These are phyloP conservation scores for Xiphias gladius DNA, from an alignment of 2,113 vertebrate species.

Conservation along the genomic window DNA sequence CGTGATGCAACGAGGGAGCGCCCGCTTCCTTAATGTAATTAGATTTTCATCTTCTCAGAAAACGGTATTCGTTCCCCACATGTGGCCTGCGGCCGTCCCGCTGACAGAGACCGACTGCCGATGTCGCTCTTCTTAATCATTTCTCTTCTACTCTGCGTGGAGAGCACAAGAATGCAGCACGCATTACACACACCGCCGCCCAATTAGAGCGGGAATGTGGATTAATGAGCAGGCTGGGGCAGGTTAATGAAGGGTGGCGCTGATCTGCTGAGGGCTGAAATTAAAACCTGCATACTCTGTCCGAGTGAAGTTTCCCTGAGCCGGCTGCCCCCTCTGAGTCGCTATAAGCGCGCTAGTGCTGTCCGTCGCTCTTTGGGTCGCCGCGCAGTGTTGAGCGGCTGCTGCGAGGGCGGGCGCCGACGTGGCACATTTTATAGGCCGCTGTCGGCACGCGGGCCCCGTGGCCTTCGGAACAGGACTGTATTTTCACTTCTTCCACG, in stretches of 20 bases:
- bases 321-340: not conserved
- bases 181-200: slow-evolving; percentile 40
- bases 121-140: slow-evolving; percentile 40
- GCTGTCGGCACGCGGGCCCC: not conserved
- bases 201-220: slow-evolving; percentile 66
- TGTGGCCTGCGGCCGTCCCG: not conserved
- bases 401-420: not conserved
- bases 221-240: slow-evolving; percentile 67
- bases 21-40: slow-evolving; percentile 29
- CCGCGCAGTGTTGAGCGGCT: not conserved
- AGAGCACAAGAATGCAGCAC: slow-evolving; percentile 7
- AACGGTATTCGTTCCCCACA: not conserved
- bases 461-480: not conserved
- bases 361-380: not conserved
- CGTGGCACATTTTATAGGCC: not conserved
- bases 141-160: slow-evolving; percentile 22
- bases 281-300: slow-evolving; percentile 47
- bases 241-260: slow-evolving; percentile 70
- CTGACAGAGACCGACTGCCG: slow-evolving; percentile 17
- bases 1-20: too few relatives aligned
- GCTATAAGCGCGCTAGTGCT: not conserved
- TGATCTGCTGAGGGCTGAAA: slow-evolving; percentile 64
- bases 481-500: not conserved
- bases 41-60: slow-evolving; percentile 1
- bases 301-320: slow-evolving; percentile 10